Evolutionary conservation across 2,797 vertebrate genomes (phyloP).

Genomic region (Sphenodon punctatus): DNA sequence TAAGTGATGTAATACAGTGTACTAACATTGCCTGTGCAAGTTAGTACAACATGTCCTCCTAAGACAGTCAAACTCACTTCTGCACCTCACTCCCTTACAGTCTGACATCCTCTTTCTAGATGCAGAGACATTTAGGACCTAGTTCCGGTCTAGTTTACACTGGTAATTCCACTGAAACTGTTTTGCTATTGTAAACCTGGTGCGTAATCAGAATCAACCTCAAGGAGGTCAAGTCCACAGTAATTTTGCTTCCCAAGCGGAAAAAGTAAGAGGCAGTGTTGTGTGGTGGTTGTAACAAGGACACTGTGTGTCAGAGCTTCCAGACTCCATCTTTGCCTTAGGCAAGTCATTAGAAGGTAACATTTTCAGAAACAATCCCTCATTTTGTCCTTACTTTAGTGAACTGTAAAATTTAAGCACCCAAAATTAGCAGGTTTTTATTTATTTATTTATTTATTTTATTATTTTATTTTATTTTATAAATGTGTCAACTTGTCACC

Average conservation of each 20-base stretch:
- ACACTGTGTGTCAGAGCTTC: neutral
- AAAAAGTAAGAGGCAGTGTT: neutral
- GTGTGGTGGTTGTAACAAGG: neutral
- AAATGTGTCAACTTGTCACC: neutral
- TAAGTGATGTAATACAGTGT: no score
- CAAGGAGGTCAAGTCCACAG: neutral
- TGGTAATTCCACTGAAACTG: neutral
- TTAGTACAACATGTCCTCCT: no score
- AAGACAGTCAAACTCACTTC: no score
- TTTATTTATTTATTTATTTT: no score
- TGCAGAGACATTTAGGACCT: constrained; percentile 6
- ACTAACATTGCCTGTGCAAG: no score
- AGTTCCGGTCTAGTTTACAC: neutral
- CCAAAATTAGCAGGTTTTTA: neutral
- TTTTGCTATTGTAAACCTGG: neutral
- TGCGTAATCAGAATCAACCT: neutral
- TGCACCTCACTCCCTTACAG: no score
- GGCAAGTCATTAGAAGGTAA: neutral
- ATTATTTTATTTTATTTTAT: no score
- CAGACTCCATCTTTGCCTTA: neutral
- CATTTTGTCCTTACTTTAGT: neutral
- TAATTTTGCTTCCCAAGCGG: neutral
- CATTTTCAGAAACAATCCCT: neutral
- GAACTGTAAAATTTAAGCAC: neutral
- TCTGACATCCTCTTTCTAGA: no score